Conservation (phyloP, 2,797 vertebrate genomes). For the Sebastes steindachneri region DNA sequence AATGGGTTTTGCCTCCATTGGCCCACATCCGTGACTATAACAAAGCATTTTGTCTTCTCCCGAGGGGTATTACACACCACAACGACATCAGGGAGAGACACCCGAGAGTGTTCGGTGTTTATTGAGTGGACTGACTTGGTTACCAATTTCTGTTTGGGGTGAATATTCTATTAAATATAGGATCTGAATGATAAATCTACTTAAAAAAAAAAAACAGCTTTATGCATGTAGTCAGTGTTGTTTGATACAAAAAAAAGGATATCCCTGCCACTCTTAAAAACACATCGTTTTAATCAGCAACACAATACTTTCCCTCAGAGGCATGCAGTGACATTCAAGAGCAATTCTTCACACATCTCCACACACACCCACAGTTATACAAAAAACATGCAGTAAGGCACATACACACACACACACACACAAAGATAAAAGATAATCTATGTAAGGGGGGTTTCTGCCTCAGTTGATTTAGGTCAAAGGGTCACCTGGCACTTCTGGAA, state of each 20-base stretch:
- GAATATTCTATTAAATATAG: conserved; percentile 31
- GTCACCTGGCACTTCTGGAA: conserved; percentile 23
- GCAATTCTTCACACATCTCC: neutral
- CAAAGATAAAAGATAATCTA: conserved; percentile 10
- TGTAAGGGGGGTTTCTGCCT: conserved; percentile 31
- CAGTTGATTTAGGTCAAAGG: conserved; percentile 37
- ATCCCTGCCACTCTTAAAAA: conserved; percentile 33
- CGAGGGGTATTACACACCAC: conserved; percentile 23
- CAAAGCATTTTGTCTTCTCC: conserved; percentile 48
- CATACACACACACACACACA: neutral
- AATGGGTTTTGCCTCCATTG: conserved; percentile 39
- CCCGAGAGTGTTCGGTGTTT: conserved; percentile 20
- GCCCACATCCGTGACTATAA: conserved; percentile 53
- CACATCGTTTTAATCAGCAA: conserved; percentile 32
- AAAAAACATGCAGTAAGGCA: neutral
- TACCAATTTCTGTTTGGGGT: conserved; percentile 24
- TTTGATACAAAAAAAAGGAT: neutral
- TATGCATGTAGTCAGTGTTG: neutral
- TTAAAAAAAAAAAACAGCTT: neutral
- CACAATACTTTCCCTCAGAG: conserved; percentile 15
- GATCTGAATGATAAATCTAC: conserved; percentile 2
- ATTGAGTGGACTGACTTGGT: conserved; percentile 34
- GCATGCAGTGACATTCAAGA: neutral
- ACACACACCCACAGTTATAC: neutral
- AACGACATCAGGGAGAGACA: conserved; percentile 35